Base-by-base conservation (phyloP, 2,113 vertebrate genomes). In the Ifrita kowaldi region DNA sequence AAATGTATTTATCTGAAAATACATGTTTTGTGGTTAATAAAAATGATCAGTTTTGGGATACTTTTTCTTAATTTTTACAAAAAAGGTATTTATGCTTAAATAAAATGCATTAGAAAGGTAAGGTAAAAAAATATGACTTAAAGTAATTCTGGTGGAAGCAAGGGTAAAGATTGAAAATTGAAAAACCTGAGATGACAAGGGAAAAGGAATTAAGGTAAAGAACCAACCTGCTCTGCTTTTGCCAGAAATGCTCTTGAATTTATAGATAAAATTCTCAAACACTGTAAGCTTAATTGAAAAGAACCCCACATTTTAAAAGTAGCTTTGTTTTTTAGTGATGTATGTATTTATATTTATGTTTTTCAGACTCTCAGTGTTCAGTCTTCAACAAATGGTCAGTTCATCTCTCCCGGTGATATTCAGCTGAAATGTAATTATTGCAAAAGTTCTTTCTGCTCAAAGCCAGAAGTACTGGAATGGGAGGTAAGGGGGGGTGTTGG, bases 371-470 rank as follows among this genome's bases (percentile, higher is more conserved):
- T 99, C n/a, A 98, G 98, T 81, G 97, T 99, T 91, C 99, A 99
- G 84, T 98, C 99, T 46, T 97, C 98, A 95, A 98, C 98, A 94
- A 99, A 99, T 63, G 99, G 99, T 69, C 99, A 99, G 96, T 97
- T 98, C 23, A 84, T 98, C 33, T 96, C 98, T 63, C 98, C 98
- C 92, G 98, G 97, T 97, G 97, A 98, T 80, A 98, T 99, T 97
- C 99, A 99, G 88, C 95, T 99, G 95, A 99, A 99, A 96, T 99
- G 99, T 93, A 99, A 98, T 98, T 99, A 99, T 96, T 99, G 99
- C 95, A 98, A 99, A 95, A 99, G 98, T 95, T 96, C 98, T 6
- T 99, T 99, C 97, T 99, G 98, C 98, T 97, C 99, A 84, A 99
- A 99, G 95, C 99, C 99, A 55, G 99, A 99, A 97, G 98, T 98